phyloP scores from a whole-genome alignment of 1,140 invertebrate species.

The Zaprionus gabonicus region DNA sequence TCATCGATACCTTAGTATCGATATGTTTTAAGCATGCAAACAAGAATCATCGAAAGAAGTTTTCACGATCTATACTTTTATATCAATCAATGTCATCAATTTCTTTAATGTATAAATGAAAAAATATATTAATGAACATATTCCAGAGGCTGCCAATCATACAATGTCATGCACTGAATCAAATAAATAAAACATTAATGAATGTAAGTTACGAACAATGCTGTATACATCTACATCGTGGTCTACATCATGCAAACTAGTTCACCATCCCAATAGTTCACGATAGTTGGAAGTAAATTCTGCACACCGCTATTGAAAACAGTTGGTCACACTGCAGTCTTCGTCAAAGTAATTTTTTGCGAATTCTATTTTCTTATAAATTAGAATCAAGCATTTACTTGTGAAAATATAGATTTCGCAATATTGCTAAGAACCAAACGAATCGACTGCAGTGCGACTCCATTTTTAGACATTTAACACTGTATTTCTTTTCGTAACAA shows the following conservation, averaged over 20 bases:
- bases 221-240: neutral
- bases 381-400: constrained; percentile 53
- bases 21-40: neutral
- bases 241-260: neutral
- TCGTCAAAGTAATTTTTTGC: constrained; percentile 52
- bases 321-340: constrained; percentile 54
- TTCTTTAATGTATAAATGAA: no score
- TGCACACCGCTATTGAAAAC: neutral
- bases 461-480: constrained; percentile 30
- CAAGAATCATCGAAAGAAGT: no score
- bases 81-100: no score
- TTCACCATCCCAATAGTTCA: neutral
- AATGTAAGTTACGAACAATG: neutral
- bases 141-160: no score
- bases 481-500: constrained; percentile 9
- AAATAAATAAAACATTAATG: no score
- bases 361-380: constrained; percentile 70
- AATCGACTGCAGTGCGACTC: constrained; percentile 15
- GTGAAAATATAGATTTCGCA: constrained; percentile 26
- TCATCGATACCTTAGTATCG: constrained; percentile 7
- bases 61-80: no score
- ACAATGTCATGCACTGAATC: no score
- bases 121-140: no score
- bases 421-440: constrained; percentile 8
- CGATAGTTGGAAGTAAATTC: constrained; percentile 3